phyloP scores from a whole-genome alignment of 1,140 invertebrate genomes.

The Lasioglossum albipes region DNA sequence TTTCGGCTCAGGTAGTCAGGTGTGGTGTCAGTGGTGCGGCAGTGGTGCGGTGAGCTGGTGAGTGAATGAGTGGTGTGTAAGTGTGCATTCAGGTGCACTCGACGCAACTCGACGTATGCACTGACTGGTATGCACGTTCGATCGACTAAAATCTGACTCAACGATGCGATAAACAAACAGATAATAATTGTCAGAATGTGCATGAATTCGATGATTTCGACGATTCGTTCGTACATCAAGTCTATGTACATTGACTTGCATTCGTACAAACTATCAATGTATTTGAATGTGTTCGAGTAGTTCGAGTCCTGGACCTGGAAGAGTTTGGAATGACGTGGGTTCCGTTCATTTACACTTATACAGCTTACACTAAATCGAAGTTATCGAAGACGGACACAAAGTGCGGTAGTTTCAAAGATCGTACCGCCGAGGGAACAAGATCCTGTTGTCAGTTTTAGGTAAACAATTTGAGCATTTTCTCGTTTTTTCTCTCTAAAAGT shows the following conservation, averaged over 20 bases:
- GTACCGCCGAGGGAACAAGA: not conserved
- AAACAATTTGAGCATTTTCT: not conserved
- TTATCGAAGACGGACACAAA: slow-evolving; percentile 15
- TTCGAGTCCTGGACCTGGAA: not conserved
- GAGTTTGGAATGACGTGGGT: slow-evolving; percentile 35
- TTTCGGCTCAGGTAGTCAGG: slow-evolving; percentile 2
- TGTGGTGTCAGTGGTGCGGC: too few species aligned
- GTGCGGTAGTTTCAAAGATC: slow-evolving; percentile 41
- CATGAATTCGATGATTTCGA: slow-evolving; percentile 5
- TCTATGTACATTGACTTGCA: not conserved
- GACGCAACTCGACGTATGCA: slow-evolving; percentile 35
- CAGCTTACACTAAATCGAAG: slow-evolving; percentile 25
- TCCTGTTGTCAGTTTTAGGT: slow-evolving; percentile 29
- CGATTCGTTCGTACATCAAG: not conserved
- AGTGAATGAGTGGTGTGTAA: too few species aligned
- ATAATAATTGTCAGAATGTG: slow-evolving; percentile 18
- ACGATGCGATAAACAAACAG: slow-evolving; percentile 39
- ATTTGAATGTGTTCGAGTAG: not conserved
- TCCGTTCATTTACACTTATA: slow-evolving; percentile 26
- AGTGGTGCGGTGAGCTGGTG: too few species aligned
- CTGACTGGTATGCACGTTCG: not conserved
- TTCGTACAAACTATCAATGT: not conserved
- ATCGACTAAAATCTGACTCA: slow-evolving; percentile 27
- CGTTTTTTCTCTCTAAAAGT: not conserved
- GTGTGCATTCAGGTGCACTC: slow-evolving; percentile 26